These are phyloP conservation scores for Dryobotodes eremita DNA, from an alignment of 2,888 invertebrate genomes.

Conservation along the genomic window DNA sequence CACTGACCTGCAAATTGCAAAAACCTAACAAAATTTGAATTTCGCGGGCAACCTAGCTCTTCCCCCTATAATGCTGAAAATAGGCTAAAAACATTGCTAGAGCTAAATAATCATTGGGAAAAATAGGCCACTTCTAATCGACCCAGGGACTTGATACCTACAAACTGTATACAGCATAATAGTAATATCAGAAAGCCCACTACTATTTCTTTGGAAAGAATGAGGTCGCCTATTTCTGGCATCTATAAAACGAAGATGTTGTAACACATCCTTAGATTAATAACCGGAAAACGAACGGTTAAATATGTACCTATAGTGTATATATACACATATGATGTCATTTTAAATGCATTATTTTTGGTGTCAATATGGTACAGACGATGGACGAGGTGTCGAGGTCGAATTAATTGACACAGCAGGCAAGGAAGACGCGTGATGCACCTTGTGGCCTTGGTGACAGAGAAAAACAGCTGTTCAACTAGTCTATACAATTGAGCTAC, in stretches of 20 bases:
- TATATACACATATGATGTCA: slow-evolving; percentile 32
- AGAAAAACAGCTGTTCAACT: slow-evolving; percentile 39
- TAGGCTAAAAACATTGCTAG: slow-evolving; percentile 5
- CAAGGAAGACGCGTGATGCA: slow-evolving; percentile 57
- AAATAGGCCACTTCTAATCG: slow-evolving; percentile 2
- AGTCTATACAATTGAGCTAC: slow-evolving; percentile 41
- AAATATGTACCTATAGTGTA: not conserved
- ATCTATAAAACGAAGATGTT: not conserved
- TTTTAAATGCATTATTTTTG: slow-evolving; percentile 57
- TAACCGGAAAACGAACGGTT: not conserved
- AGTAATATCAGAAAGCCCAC: not conserved
- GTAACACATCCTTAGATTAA: not conserved
- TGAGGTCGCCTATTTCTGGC: slow-evolving; percentile 39
- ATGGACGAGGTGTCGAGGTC: no score
- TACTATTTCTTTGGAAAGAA: not conserved
- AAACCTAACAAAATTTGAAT: no score
- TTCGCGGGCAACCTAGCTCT: no score
- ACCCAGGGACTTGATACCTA: not conserved
- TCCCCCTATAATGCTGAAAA: not conserved
- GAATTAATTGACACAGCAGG: slow-evolving; percentile 53
- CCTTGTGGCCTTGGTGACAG: slow-evolving; percentile 7
- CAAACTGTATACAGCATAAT: not conserved
- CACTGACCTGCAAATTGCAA: no score
- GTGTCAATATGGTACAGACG: slow-evolving; percentile 47
- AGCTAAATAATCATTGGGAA: not conserved